Base-by-base conservation (phyloP, 2,888 invertebrate species). In the Bedellia somnulentella region DNA sequence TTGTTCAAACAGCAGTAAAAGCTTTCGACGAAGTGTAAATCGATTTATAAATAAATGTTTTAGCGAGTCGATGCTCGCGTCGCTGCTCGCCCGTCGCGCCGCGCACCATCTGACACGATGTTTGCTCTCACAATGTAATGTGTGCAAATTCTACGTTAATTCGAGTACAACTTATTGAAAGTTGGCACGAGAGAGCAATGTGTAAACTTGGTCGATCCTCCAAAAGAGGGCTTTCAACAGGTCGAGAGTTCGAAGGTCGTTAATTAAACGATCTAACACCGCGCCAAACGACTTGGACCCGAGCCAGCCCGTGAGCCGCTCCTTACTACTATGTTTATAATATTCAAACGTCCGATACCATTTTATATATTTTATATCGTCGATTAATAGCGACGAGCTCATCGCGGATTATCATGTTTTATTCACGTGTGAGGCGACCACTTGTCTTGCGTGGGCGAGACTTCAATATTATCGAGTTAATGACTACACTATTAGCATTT, bases 181-280 rank as follows among this genome's bases (percentile, higher is more conserved):
- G n/a, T 15, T 22, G 29, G 29, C 29, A 22, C 29, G 22, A 8
- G 14, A 15, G 6, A 40, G 44, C 44, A 47, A 53, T 50, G 54
- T 57, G 59, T 55, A 52, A 60, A 62, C 56, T 58, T 47, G 57
- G 57, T 61, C 55, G 50, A 56, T 41, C 56, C 42, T 54, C 50
- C 52, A 52, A 60, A 63, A 66, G 58, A 47, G 42, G n/a, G 60
- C 59, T 71, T 64, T 73, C 73, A 73, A 73, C 71, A 73, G 71
- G 73, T 71, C 63, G 59, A 60, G 70, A 70, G 70, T 70, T 71
- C 62, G 61, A 59, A 61, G 67, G 47, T 66, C 67, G 68, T 70
- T 70, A 71, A 73, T 73, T 71, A 71, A 68, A 71, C 63, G 64
- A 61, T 67, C 64, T 62, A 60, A 66, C 6, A 64, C 57, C 60